Conservation (phyloP, 2,888 invertebrate species). For the Xylota sylvarum region DNA sequence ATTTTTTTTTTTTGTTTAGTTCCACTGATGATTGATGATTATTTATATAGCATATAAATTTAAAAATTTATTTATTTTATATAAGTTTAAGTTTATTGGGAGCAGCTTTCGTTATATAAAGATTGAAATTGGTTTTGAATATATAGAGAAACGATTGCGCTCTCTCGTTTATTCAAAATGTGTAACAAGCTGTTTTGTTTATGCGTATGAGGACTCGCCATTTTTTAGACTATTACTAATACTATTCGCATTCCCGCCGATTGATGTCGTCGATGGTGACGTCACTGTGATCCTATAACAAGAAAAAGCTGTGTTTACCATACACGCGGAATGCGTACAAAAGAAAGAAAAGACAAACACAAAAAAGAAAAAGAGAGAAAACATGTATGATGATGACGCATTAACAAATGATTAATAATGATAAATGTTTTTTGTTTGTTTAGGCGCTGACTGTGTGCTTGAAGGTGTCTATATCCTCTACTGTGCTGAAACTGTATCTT, state of each 20-base stretch:
- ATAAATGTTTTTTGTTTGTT: constrained; percentile 46
- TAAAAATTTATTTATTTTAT: constrained; percentile 51
- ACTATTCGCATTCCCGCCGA: constrained; percentile 79
- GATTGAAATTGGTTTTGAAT: constrained; percentile 33
- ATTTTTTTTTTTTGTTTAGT: constrained; percentile 27
- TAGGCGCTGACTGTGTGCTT: constrained; percentile 38
- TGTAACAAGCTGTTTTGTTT: constrained; percentile 56
- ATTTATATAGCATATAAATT: constrained; percentile 63
- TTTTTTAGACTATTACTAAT: constrained; percentile 79
- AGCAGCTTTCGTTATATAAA: constrained; percentile 51
- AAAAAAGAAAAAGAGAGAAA: constrained; percentile 69
- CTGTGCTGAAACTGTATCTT: constrained; percentile 51
- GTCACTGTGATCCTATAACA: constrained; percentile 85
- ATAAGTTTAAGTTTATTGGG: constrained; percentile 34
- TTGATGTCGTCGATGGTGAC: constrained; percentile 84
- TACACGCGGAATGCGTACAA: constrained; percentile 79
- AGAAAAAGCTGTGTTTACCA: constrained; percentile 84
- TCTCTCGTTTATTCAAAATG: constrained; percentile 6
- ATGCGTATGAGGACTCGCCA: constrained; percentile 80
- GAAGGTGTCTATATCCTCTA: constrained; percentile 26
- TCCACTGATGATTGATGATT: constrained; percentile 54
- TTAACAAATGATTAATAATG: constrained; percentile 52
- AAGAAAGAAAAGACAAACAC: constrained; percentile 61
- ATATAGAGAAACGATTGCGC: constrained; percentile 33
- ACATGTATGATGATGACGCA: constrained; percentile 62